Base-by-base conservation (phyloP, 2,113 vertebrate genomes). In the Caranx melampygus region DNA sequence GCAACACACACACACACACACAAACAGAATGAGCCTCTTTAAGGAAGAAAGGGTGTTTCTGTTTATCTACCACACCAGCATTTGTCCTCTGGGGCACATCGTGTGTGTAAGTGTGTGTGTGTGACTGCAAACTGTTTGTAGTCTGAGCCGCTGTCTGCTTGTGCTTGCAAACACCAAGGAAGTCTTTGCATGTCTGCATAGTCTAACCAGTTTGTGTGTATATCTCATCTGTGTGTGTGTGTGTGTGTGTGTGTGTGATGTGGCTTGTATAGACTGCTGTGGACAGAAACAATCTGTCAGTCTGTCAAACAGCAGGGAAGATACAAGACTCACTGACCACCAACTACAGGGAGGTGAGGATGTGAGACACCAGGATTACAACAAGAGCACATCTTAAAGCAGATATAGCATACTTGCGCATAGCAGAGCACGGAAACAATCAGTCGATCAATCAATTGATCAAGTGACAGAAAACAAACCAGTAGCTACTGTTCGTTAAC, bases 21-120 rank as follows among this genome's bases (percentile, higher is more conserved):
- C 60, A 54, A 35, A 54, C 16, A 60, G 14, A 75, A 57, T 69
- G 77, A 79, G 85, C 76, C 67, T 87, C 68, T 65, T 79, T 55
- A 67, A 70, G 60, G 72, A 80, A 81, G 64, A 82, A 82, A 57
- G 63, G 70, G 63, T 71, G 42, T 63, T 74, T 14, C 40, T 42
- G 51, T 90, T 92, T 90, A 91, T 93, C 90, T 88, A 78, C 72
- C 73, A 82, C 79, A 86, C 73, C 90, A 91, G 90, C 77, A 49
- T 88, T 83, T 74, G 49, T 87, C 88, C 89, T 86, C 72, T 62
- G 88, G 83, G 85, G 70, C 51, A 8, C 20, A 4, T 65, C 49
- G 26, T 20, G 11, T 77, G 21, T 70, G 54, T 61, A 47, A 54
- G 70, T 67, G 31, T 77, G 52, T 58, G 42, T 37, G 40, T 77